Conservation (phyloP, 2,113 vertebrate genomes). For the Emydocephalus ijimae region DNA sequence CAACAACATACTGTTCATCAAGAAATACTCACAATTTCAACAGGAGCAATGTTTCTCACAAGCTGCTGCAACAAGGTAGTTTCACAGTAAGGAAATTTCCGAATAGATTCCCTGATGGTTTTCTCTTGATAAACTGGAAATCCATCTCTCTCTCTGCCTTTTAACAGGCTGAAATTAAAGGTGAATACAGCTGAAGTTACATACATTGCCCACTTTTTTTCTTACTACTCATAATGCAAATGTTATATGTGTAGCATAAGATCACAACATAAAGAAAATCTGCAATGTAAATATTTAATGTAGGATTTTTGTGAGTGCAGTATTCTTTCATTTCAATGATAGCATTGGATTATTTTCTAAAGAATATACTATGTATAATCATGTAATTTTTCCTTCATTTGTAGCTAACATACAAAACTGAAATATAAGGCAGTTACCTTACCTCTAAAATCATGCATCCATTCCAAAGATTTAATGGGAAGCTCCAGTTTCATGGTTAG, state of each 20-base stretch:
- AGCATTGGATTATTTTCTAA: not conserved
- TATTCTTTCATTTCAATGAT: not conserved
- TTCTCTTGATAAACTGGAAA: constrained; percentile 94
- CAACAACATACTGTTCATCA: not conserved
- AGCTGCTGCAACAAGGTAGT: constrained; percentile 95
- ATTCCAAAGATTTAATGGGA: not conserved
- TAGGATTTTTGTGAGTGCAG: not conserved
- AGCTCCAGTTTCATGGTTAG: not conserved
- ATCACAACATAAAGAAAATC: accelerated
- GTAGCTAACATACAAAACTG: not conserved
- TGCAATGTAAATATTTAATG: not conserved
- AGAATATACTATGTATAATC: not conserved
- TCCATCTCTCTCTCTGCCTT: constrained; percentile 86
- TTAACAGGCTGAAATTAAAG: constrained; percentile 79
- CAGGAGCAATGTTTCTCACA: constrained; percentile 92
- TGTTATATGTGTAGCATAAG: not conserved
- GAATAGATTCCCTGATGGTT: constrained; percentile 89
- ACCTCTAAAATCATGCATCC: not conserved
- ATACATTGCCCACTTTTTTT: not conserved
- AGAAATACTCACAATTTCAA: constrained; percentile 87
- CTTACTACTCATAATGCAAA: not conserved
- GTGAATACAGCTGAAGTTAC: not conserved
- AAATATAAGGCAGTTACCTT: not conserved
- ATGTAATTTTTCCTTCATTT: not conserved
- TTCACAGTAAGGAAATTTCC: constrained; percentile 95